Evolutionary conservation across 2,113 vertebrate species (phyloP).

Genomic region (Pelmatolapia mariae): DNA sequence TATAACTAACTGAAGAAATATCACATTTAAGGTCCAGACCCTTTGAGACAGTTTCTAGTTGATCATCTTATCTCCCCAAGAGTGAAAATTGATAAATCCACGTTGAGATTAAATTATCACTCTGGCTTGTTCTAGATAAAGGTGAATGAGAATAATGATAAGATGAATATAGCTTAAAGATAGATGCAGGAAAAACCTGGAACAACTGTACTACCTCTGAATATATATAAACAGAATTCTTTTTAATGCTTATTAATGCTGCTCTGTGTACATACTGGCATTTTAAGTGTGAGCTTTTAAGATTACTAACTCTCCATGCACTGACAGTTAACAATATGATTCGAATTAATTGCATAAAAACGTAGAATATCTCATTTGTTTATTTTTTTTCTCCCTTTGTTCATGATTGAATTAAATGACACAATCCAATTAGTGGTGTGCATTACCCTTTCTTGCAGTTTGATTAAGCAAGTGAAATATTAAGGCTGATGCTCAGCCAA

Average conservation of each 20-base stretch:
- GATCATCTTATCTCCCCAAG: neutral
- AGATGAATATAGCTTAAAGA: neutral
- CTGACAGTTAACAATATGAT: conserved; percentile 39
- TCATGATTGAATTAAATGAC: conserved; percentile 69
- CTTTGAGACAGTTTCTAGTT: neutral
- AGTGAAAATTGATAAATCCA: neutral
- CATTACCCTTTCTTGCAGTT: conserved; percentile 59
- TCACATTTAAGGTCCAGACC: neutral
- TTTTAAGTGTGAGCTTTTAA: conserved; percentile 11
- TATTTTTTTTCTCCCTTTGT: conserved; percentile 19
- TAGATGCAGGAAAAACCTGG: neutral
- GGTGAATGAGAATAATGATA: neutral
- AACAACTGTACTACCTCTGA: neutral
- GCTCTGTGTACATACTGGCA: neutral
- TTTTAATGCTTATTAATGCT: neutral
- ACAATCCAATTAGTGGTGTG: conserved; percentile 66
- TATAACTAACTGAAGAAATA: neutral
- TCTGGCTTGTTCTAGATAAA: neutral
- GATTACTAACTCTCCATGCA: neutral
- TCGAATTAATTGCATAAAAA: conserved; percentile 63
- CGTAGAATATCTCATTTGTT: conserved; percentile 55
- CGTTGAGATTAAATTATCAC: neutral
- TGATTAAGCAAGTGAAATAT: conserved; percentile 66
- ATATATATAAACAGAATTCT: neutral
- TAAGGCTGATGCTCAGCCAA: conserved; percentile 54